Evolutionary conservation across 2,888 invertebrate species (phyloP).

Genomic region (Torymus texanus): DNA sequence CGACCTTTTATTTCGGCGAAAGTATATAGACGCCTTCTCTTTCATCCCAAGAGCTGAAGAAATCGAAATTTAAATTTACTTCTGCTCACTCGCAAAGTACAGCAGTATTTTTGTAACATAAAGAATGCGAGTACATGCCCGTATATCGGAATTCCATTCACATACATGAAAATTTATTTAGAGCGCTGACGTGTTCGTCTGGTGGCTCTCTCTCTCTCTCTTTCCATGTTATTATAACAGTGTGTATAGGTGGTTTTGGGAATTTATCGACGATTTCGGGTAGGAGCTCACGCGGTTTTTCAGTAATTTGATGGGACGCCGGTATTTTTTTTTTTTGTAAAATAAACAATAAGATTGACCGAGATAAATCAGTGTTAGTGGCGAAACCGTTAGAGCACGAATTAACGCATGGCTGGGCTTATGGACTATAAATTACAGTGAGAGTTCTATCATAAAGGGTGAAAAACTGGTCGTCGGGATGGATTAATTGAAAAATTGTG

Average conservation of each 20-base stretch:
- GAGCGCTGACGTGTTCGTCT: conserved; percentile 6
- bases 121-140: too few species aligned
- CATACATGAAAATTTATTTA: conserved; percentile 7
- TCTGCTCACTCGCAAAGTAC: neutral
- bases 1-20: too few species aligned
- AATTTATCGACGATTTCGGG: too few species aligned
- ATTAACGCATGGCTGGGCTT: neutral
- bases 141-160: conserved; percentile 5
- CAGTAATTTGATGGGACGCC: too few species aligned
- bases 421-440: neutral
- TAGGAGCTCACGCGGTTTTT: too few species aligned
- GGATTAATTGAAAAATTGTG: too few species aligned
- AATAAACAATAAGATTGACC: neutral
- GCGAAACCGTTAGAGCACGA: neutral
- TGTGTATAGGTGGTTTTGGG: too few species aligned
- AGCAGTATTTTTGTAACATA: neutral
- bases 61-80: conserved; percentile 5
- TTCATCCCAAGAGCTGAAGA: neutral
- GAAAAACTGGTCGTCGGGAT: too few species aligned
- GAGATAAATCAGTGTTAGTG: too few species aligned
- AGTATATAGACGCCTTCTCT: too few species aligned
- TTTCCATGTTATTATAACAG: too few species aligned
- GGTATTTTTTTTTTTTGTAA: too few species aligned
- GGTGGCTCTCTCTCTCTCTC: neutral
- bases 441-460: neutral